phyloP scores from a whole-genome alignment of 2,797 vertebrate species.

The Rhinatrema bivittatum region DNA sequence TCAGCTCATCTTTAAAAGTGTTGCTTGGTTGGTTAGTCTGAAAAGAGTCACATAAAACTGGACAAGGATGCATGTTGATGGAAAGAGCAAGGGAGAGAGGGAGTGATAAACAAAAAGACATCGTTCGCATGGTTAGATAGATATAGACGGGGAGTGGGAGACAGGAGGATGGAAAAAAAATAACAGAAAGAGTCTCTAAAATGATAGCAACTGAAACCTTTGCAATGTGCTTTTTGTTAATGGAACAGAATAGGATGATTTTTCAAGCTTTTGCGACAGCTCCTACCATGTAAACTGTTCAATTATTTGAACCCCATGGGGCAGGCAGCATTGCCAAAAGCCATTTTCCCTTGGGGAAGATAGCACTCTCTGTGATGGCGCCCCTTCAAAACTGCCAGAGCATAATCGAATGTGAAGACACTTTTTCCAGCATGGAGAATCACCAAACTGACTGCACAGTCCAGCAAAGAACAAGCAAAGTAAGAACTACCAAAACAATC shows the following conservation, averaged over 20 bases:
- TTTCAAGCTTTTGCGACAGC: neutral
- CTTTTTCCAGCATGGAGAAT: neutral
- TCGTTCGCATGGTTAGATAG: conserved; percentile 7
- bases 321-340: conserved; percentile 3
- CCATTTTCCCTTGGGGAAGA: neutral
- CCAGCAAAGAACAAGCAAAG: conserved; percentile 9
- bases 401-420: neutral
- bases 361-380: neutral
- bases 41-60: conserved; percentile 14
- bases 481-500: no score
- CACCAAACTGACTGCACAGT: neutral
- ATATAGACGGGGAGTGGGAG: neutral
- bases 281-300: conserved; percentile 6
- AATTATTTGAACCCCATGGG: conserved; percentile 6
- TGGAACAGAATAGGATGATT: neutral
- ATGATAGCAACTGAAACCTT: neutral
- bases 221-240: neutral
- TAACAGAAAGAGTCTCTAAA: neutral
- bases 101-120: conserved; percentile 8
- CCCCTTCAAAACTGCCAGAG: neutral
- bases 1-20: conserved; percentile 30
- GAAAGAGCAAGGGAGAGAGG: neutral
- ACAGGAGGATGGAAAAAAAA: neutral
- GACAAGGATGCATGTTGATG: conserved; percentile 2
- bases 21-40: conserved; percentile 12